These are phyloP conservation scores for Passerina amoena DNA, from an alignment of 2,113 vertebrate genomes.

Conservation along the genomic window DNA sequence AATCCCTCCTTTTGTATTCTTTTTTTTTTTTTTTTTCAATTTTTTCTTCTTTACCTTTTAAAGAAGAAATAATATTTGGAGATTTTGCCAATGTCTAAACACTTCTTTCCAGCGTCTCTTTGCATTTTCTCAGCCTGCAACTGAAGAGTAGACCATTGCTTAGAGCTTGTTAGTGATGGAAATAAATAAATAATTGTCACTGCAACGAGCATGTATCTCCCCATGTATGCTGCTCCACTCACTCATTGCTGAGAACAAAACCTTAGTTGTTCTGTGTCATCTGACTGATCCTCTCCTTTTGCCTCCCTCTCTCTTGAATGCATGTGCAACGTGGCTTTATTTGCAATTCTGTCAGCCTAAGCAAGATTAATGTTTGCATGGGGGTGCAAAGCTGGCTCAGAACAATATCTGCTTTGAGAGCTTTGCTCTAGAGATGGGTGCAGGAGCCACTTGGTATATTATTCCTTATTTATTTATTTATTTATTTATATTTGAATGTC, in stretches of 20 bases:
- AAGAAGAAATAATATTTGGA: not conserved
- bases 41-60: not conserved
- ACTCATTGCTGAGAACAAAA: not conserved
- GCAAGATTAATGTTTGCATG: slow-evolving; percentile 25
- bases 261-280: slow-evolving; percentile 12
- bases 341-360: not conserved
- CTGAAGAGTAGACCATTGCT: not conserved
- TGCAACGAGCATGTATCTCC: not conserved
- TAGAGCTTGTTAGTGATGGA: not conserved
- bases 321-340: not conserved
- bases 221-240: not conserved
- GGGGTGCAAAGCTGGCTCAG: not conserved
- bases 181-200: slow-evolving; percentile 7
- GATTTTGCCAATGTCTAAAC: not conserved
- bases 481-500: slow-evolving; percentile 42
- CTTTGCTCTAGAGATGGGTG: not conserved
- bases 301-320: not conserved
- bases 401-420: slow-evolving; percentile 36
- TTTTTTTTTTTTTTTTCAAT: not conserved
- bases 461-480: not conserved
- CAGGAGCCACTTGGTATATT: not conserved
- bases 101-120: not conserved
- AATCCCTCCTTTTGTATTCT: not conserved
- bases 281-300: not conserved
- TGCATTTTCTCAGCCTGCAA: not conserved